phyloP scores from a whole-genome alignment of 1,140 invertebrate species.

The Myzus persicae region DNA sequence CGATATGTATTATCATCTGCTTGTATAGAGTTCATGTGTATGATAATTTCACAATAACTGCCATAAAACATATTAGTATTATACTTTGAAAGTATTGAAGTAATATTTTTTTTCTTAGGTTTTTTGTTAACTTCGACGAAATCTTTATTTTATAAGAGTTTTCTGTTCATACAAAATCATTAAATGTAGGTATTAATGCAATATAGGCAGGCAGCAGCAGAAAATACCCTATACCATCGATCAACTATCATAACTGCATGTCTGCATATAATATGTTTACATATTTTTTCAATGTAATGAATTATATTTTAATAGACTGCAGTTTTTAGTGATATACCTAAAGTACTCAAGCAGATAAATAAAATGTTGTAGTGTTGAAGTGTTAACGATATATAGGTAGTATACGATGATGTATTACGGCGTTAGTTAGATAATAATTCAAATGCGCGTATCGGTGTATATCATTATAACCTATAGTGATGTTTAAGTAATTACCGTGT shows the following conservation, averaged over 20 bases:
- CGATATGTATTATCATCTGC: not conserved
- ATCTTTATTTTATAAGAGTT: not conserved
- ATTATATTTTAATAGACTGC: not conserved
- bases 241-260: not conserved
- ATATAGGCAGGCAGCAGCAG: not conserved
- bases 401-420: not conserved
- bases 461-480: not conserved
- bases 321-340: not conserved
- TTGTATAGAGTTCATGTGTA: not conserved
- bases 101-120: not conserved
- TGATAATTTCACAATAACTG: not conserved
- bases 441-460: not conserved
- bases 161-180: not conserved
- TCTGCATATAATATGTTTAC: not conserved
- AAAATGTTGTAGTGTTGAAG: not conserved
- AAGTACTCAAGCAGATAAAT: not conserved
- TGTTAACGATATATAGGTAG: not conserved
- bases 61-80: too few species aligned
- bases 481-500: constrained; percentile 64
- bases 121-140: not conserved
- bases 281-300: not conserved
- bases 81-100: not conserved
- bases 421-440: not conserved
- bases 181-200: not conserved
- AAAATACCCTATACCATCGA: not conserved